Evolutionary conservation across 2,113 vertebrate species (phyloP), one percentile per base, ranked within the genome.

Genomic region (Oryzias woworae): DNA sequence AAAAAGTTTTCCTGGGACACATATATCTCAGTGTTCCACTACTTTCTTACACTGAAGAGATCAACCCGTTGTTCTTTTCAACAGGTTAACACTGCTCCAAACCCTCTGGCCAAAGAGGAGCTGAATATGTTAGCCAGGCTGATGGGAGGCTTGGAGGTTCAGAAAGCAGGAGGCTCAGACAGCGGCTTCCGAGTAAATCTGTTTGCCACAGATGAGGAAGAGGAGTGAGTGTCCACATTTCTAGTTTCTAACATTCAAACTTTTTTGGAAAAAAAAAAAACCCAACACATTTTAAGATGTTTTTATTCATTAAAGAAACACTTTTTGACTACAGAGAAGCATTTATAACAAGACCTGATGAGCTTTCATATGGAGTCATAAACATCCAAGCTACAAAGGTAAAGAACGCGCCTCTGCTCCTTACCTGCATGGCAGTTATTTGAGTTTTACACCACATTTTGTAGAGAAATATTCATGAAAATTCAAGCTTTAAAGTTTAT

Each of bases 91-190:
- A 48, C 89, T 42, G 80, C 82, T 67, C 95, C 96, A n/a, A 98
- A 95, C 78, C 95, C 95, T 28, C 88, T 98, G 36, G 97, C 95
- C 60, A 98, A 99, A 88, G 96, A 99, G 88, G 97, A 99, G 61
- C 90, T 99, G 71, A 96, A 98, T 75, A 88, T 99, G 28, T 83
- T 99, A 85, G 96, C 96, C 73, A 91, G 90, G 77, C 91, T 99
- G 53, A 93, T 99, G 92, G 96, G 97, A 75, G 92, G 94, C 13
- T 78, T 98, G 83, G 95, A 97, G 41, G 63, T 92, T 59, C 92
- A 94, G 80, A 95, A 93, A 77, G 52, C 92, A 2, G 55, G 85
- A 8, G 92, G 89, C 60, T 50, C 82, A 0, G 95, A 98, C 73
- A 87, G 85, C 0, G 91, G 94, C 67, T 99, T 99, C 81, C 92